A percentile compares a stretch with the other conserved stretches of the same genome.
These are phyloP conservation scores for Epinotia ramella DNA, from an alignment of 2,888 invertebrate species.

Conservation along the genomic window DNA sequence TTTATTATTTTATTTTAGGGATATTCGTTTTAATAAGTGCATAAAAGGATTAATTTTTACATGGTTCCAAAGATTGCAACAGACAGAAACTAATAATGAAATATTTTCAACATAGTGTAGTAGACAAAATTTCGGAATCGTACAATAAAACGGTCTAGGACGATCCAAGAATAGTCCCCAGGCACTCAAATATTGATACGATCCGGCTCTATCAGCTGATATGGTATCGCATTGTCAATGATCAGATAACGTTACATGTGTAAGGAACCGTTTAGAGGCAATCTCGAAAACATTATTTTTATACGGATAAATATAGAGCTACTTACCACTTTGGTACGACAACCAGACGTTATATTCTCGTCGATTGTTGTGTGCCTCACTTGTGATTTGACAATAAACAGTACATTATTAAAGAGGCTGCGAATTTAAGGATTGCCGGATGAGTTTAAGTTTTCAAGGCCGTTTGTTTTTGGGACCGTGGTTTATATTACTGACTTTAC, in stretches of 20 bases:
- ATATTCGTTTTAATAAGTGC: too few species aligned
- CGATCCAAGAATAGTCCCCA: conserved; percentile 37
- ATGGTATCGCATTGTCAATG: conserved; percentile 43
- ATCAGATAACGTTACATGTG: conserved; percentile 37
- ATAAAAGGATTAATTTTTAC: too few species aligned
- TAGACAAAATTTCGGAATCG: background rate
- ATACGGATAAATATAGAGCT: conserved; percentile 32
- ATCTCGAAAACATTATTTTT: conserved; percentile 40
- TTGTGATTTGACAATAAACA: background rate
- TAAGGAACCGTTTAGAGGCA: conserved; percentile 37
- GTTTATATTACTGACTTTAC: background rate
- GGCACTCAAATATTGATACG: conserved; percentile 39
- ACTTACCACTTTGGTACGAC: background rate
- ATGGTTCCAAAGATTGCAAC: too few species aligned
- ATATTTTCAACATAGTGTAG: too few species aligned
- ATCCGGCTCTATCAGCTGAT: conserved; percentile 39
- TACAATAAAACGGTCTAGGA: background rate
- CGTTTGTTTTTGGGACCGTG: too few species aligned
- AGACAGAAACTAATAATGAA: too few species aligned
- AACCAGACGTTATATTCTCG: background rate
- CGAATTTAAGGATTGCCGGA: background rate
- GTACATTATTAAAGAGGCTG: background rate
- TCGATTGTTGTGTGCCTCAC: too few species aligned
- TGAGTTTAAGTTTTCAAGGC: background rate
- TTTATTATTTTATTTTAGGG: too few species aligned